Conservation (phyloP, 2,113 vertebrate species). For the Nematolebias whitei region DNA sequence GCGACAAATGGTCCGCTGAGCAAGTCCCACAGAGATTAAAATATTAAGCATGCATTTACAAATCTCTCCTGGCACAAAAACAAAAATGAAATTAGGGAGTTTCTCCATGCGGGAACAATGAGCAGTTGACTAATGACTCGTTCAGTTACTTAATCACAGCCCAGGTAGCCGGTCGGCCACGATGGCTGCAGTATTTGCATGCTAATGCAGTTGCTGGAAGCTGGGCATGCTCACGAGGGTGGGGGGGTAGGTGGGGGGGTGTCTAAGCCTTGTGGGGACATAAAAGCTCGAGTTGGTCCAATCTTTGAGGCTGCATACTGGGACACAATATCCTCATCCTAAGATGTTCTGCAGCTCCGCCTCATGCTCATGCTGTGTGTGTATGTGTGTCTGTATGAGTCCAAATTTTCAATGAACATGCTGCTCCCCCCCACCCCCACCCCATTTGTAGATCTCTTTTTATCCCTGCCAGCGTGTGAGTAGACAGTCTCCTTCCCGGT, state of each 20-base stretch:
- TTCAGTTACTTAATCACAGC: slow-evolving; percentile 68
- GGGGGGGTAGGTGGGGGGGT: slow-evolving; percentile 18
- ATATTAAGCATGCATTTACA: slow-evolving; percentile 77
- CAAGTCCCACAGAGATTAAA: slow-evolving; percentile 76
- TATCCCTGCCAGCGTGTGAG: not conserved
- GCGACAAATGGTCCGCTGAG: slow-evolving; percentile 73
- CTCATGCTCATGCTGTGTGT: slow-evolving; percentile 14
- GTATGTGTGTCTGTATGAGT: slow-evolving; percentile 14
- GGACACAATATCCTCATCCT: slow-evolving; percentile 41
- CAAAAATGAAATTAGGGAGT: slow-evolving; percentile 78
- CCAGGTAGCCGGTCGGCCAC: slow-evolving; percentile 63
- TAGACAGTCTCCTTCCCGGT: slow-evolving; percentile 1
- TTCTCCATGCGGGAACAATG: slow-evolving; percentile 74
- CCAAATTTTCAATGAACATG: not conserved
- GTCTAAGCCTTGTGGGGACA: slow-evolving; percentile 73
- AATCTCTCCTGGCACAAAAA: slow-evolving; percentile 78
- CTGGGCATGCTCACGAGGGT: slow-evolving; percentile 25
- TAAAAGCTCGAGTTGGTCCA: slow-evolving; percentile 51
- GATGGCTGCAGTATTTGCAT: slow-evolving; percentile 54
- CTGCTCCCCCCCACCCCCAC: not conserved
- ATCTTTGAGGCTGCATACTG: slow-evolving; percentile 46
- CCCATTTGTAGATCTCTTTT: slow-evolving; percentile 5
- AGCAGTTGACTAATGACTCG: slow-evolving; percentile 74
- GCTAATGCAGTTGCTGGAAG: slow-evolving; percentile 55
- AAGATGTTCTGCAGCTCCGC: slow-evolving; percentile 33